Conservation (phyloP, 1,140 invertebrate genomes). For the Nymphalis io region DNA sequence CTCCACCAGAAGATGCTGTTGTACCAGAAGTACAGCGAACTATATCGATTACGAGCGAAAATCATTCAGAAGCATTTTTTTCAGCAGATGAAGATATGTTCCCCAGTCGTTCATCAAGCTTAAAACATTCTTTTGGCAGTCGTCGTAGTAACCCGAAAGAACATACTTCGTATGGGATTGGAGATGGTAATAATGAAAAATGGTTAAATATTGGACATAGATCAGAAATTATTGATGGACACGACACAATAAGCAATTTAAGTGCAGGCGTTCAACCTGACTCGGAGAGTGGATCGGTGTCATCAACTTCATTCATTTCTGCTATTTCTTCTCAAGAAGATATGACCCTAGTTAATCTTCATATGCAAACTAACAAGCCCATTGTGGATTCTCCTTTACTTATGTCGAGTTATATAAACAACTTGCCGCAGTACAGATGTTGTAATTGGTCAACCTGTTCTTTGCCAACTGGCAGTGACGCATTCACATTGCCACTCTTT, state of each 20-base stretch:
- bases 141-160: constrained; percentile 73
- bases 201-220: constrained; percentile 66
- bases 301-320: constrained; percentile 94
- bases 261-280: constrained; percentile 73
- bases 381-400: constrained; percentile 95
- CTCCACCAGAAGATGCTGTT: constrained; percentile 79
- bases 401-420: constrained; percentile 96
- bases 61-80: constrained; percentile 94
- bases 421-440: constrained; percentile 92
- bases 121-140: constrained; percentile 83
- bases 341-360: constrained; percentile 94
- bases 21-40: constrained; percentile 87
- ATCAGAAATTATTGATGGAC: constrained; percentile 58
- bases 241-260: constrained; percentile 72
- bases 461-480: constrained; percentile 85
- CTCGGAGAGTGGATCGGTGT: constrained; percentile 86
- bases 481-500: constrained; percentile 88
- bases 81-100: constrained; percentile 93
- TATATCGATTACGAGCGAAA: constrained; percentile 92
- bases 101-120: constrained; percentile 84
- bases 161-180: constrained; percentile 63
- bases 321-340: constrained; percentile 97
- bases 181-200: constrained; percentile 67
- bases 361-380: constrained; percentile 96
- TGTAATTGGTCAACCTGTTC: constrained; percentile 88